Percentiles rank a stretch among this genome's conserved stretches.
Evolutionary conservation across 2,797 vertebrate species (phyloP).

Genomic region (Macropodus opercularis): DNA sequence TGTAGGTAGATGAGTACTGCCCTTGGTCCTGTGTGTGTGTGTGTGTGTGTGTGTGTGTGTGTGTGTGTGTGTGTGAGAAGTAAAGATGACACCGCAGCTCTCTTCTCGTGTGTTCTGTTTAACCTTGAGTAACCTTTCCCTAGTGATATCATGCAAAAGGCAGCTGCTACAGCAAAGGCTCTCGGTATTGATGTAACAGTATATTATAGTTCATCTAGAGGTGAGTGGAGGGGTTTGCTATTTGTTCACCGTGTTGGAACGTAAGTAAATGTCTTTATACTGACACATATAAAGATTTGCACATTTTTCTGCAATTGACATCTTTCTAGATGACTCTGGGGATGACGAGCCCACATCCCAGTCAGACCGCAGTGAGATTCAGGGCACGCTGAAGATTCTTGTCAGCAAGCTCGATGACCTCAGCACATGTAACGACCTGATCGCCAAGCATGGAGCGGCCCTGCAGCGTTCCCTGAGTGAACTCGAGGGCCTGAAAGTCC

Average conservation of each 20-base stretch:
- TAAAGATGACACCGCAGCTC: slow-evolving; percentile 40
- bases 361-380: slow-evolving; percentile 91
- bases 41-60: too few species aligned
- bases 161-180: slow-evolving; percentile 36
- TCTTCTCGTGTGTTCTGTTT: slow-evolving; percentile 52
- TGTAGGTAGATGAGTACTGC: too few species aligned
- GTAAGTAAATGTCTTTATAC: slow-evolving; percentile 1
- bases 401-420: slow-evolving; percentile 95
- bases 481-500: slow-evolving; percentile 90
- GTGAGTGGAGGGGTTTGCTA: slow-evolving; percentile 3
- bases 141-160: slow-evolving; percentile 23
- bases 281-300: too few species aligned
- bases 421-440: slow-evolving; percentile 95
- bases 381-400: slow-evolving; percentile 89
- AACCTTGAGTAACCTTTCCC: slow-evolving; percentile 60
- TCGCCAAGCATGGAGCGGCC: slow-evolving; percentile 95
- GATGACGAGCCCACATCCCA: slow-evolving; percentile 92
- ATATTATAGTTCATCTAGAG: background rate
- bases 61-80: slow-evolving; percentile 9
- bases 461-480: slow-evolving; percentile 96
- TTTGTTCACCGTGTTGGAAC: slow-evolving; percentile 7
- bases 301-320: too few species aligned
- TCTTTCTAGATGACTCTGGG: slow-evolving; percentile 93
- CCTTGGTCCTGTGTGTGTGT: too few species aligned
- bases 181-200: too few species aligned